Conservation (phyloP, 2,797 vertebrate genomes). For the Cuculus canorus region DNA sequence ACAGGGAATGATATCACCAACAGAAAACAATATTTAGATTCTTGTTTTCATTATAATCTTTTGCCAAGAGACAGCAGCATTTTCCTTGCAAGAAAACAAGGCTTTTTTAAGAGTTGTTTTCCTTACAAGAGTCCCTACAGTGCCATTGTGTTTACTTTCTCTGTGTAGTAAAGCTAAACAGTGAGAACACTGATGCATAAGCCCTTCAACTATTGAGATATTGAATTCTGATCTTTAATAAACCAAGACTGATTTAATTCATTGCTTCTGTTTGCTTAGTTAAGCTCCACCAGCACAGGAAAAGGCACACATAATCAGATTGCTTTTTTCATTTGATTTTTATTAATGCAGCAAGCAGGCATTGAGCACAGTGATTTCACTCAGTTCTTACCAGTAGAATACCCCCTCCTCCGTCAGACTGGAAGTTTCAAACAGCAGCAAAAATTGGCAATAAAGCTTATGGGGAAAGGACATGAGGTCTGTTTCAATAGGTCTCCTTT, state of each 20-base stretch:
- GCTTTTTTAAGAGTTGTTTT: conserved; percentile 18
- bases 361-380: conserved; percentile 32
- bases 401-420: neutral
- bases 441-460: neutral
- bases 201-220: conserved; percentile 76
- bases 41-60: neutral
- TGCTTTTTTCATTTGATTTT: conserved; percentile 78
- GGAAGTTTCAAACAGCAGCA: conserved; percentile 29
- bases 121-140: conserved; percentile 45
- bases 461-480: neutral
- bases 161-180: conserved; percentile 67
- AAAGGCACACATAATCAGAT: conserved; percentile 78
- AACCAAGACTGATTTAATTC: conserved; percentile 81
- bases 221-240: conserved; percentile 84
- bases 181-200: conserved; percentile 63
- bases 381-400: conserved; percentile 46
- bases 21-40: neutral
- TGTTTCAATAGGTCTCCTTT: neutral
- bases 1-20: neutral
- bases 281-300: conserved; percentile 74
- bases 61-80: neutral
- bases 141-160: conserved; percentile 66
- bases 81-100: neutral
- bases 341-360: conserved; percentile 72
- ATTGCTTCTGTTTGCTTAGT: conserved; percentile 80